phyloP scores from a whole-genome alignment of 1,140 invertebrate genomes.

The Pseudomyrmex gracilis region DNA sequence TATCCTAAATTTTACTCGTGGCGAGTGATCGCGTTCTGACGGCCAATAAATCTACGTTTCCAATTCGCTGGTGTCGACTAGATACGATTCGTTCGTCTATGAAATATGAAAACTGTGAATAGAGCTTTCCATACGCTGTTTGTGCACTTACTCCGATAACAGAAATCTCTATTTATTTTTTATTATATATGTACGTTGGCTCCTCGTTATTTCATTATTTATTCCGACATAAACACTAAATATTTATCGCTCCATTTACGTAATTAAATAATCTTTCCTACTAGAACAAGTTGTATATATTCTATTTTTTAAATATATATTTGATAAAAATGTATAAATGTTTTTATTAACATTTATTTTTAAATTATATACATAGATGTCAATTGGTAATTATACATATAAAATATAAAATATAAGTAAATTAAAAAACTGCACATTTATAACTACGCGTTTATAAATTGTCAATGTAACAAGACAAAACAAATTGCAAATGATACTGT shows the following conservation, averaged over 20 bases:
- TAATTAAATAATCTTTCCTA: slow-evolving; percentile 26
- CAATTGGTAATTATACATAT: no score
- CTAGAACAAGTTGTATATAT: background rate
- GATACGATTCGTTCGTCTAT: slow-evolving; percentile 75
- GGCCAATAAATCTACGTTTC: slow-evolving; percentile 79
- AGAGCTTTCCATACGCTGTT: slow-evolving; percentile 21
- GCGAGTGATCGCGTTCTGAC: slow-evolving; percentile 76
- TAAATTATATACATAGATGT: background rate
- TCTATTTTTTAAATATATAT: background rate
- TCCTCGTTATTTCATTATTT: slow-evolving; percentile 18
- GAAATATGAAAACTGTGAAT: slow-evolving; percentile 80
- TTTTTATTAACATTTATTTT: background rate
- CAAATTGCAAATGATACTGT: background rate
- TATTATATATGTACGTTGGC: slow-evolving; percentile 7
- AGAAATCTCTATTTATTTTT: slow-evolving; percentile 13
- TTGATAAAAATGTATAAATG: background rate
- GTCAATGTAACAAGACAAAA: background rate
- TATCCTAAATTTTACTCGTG: slow-evolving; percentile 73
- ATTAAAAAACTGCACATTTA: background rate
- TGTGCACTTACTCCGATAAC: slow-evolving; percentile 45
- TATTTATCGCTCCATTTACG: slow-evolving; percentile 31
- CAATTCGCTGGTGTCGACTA: slow-evolving; percentile 77
- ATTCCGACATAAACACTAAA: background rate
- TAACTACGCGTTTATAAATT: no score
- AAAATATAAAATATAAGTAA: background rate